These are phyloP conservation scores for Spinus pinus DNA, from an alignment of 2,797 vertebrate genomes.

Conservation along the genomic window DNA sequence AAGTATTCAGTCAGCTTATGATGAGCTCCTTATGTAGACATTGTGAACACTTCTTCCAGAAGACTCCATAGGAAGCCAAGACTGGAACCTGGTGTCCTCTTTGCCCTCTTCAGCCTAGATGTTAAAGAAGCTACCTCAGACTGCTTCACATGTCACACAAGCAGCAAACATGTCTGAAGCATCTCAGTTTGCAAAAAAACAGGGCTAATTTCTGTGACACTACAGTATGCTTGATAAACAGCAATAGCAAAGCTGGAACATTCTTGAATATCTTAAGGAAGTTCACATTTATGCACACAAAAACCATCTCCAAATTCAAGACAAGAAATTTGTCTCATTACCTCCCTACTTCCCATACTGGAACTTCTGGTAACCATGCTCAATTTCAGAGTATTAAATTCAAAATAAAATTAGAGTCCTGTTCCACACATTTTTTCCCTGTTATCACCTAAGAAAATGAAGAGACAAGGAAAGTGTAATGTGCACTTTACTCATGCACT, in stretches of 20 bases:
- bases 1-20: background rate
- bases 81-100: background rate
- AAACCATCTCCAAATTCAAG: background rate
- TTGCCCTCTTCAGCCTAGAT: background rate
- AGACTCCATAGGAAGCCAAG: background rate
- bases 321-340: background rate
- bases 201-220: background rate
- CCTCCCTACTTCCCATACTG: background rate
- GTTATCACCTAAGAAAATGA: background rate
- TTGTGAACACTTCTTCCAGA: background rate
- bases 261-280: background rate
- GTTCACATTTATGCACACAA: background rate
- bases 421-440: background rate
- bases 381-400: background rate
- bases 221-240: background rate
- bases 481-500: background rate
- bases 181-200: background rate
- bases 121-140: background rate
- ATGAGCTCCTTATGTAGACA: background rate
- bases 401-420: background rate
- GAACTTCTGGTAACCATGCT: background rate
- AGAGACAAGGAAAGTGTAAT: background rate
- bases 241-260: background rate
- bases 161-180: background rate
- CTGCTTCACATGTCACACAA: background rate